Evolutionary conservation across 1,140 invertebrate genomes (phyloP), one percentile per base, ranked within the genome.

Genomic region (Papilio glaucus): DNA sequence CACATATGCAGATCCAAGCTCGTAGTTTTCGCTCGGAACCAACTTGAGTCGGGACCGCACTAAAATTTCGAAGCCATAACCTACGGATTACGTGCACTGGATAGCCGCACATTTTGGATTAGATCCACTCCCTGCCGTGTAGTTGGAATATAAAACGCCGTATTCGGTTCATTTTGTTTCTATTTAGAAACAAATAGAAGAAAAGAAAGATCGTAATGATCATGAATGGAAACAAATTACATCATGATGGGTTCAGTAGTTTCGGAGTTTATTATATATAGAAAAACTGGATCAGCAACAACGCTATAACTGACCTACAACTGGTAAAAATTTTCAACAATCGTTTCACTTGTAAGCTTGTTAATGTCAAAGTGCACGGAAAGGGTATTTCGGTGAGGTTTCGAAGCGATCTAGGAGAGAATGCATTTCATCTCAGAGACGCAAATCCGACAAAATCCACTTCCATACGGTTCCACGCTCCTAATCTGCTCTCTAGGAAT

Each of bases 401-500:
- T 21, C 7, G 18, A 0, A 6, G 0, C 1, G 2, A 13, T 57
- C 45, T 68, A 45, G 15, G 18, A 69, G 42, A 26, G 15, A 10
- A n/a, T 53, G 67, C 15, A 26, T 29, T 38, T 7, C 9, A 8
- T 53, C 67, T 53, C 67, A 33, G n/a, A n/a, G n/a, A 37, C 13
- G 67, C 29, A 69, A 49, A 69, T 53, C 67, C 42, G 42, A 69
- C 45, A 33, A 57, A 69, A 69, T 69, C 67, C 67, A 53, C 42
- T 69, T 69, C 67, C 67, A 26, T 69, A 18, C 67, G 67, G 42
- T 69, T 69, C 67, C 24, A 18, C 42, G 26, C 65, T 45, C 10
- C 29, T 69, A 53, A 69, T 69, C 67, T 69, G 29, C n/a, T 69
- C 67, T 69, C 13, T 69, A 33, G 42, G 67, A 53, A 69, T 69